Percentiles rank a stretch among this genome's conserved stretches.
Evolutionary conservation across 2,113 vertebrate genomes (phyloP).

Genomic region (Actenoides hombroni): DNA sequence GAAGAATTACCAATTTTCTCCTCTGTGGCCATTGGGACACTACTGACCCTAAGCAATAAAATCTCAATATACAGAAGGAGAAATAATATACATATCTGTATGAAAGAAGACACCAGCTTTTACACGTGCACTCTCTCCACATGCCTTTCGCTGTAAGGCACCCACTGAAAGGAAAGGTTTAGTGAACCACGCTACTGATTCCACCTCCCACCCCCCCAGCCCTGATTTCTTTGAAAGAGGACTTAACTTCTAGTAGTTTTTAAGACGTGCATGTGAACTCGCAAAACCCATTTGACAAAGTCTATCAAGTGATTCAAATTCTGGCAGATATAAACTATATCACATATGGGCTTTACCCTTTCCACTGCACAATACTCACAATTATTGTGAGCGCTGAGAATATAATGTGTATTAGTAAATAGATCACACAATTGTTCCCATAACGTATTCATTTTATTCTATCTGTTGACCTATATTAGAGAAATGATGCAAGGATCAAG

Average conservation of each 20-base stretch:
- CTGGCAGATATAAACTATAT: neutral
- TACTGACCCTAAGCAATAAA: neutral
- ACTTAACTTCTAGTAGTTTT: neutral
- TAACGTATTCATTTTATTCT: neutral
- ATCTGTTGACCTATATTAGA: neutral
- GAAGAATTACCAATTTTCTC: neutral
- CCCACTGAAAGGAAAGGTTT: neutral
- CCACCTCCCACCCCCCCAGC: too few relatives aligned
- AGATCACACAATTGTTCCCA: neutral
- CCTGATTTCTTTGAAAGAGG: neutral
- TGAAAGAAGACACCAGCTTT: neutral
- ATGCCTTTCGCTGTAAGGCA: neutral
- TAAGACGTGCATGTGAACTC: neutral
- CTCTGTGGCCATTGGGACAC: neutral
- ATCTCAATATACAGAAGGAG: neutral
- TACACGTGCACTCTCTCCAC: fast-evolving
- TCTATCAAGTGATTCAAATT: neutral
- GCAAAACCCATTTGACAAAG: neutral
- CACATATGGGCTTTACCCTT: neutral
- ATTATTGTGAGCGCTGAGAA: neutral
- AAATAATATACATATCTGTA: neutral
- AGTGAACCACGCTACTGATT: fast-evolving
- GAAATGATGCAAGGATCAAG: constrained; percentile 2
- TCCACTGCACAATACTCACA: neutral
- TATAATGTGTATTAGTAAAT: neutral